Base-by-base conservation (phyloP, 2,797 vertebrate genomes). In the Acipenser oxyrinchus region DNA sequence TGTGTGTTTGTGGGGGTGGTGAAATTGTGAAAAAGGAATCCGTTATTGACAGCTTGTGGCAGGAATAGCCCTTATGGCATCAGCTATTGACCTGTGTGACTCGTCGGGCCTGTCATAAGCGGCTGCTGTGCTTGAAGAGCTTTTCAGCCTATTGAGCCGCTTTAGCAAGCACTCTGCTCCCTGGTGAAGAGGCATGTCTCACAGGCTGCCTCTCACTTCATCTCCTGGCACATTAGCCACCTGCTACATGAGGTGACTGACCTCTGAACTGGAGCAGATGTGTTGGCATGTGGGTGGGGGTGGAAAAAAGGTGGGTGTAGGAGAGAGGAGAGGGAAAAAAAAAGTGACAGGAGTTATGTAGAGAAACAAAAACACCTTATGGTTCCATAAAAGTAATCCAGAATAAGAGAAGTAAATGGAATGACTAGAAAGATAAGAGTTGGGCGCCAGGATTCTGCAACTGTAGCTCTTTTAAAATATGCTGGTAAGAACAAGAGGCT, bases 231-330 rank as follows among this genome's bases (percentile, higher is more conserved):
- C 81, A 83, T 78, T 77, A 80, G 81, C 82, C 83, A 80, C 74
- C 83, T 79, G 79, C 75, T 77, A 76, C 68, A 72, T 64, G 57
- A 76, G 66, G 18, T 1, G 76, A 69, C 70, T 64, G n/a, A 69
- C 59, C 71, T 62, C 59, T 70, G 62, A 69, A 78, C 82, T 81
- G 66, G 67, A 0, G 77, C 87, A 87, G 86, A 86, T 88, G 87
- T 87, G 77, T 74, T 64, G n/a, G 8, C 3, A 66, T 72, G 74
- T 80, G 79, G 78, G 82, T 74, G 50, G 48, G 66, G 71, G 70
- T 37, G 37, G 37, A 37, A 37, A 37, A 37, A 37, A 37, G 4
- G 37, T 37, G 5, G 37, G 37, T 37, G 37, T 37, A 37, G 71
- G 63, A 11, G 67, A 64, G 57, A 50, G 61, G 55, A 15, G 7